These are phyloP conservation scores for Noctua fimbriata DNA, from an alignment of 2,888 invertebrate species.

Conservation along the genomic window DNA sequence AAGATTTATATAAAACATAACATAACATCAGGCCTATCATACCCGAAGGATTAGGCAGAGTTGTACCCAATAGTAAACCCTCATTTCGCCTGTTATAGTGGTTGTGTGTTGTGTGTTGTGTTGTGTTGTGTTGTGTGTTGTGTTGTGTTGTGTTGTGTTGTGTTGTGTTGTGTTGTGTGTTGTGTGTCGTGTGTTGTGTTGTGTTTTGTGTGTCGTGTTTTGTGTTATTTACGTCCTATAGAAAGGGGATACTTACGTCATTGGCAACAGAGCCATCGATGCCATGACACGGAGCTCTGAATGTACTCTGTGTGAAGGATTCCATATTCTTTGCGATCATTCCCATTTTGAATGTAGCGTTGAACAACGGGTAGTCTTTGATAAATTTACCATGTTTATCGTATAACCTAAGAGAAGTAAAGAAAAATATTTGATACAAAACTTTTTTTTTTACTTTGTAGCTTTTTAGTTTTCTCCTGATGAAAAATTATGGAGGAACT, in stretches of 20 bases:
- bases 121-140: no score
- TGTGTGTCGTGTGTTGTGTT: no score
- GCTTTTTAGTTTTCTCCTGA: no score
- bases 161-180: background rate
- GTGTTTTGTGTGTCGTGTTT: background rate
- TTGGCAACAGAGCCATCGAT: conserved; percentile 69
- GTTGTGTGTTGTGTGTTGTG: no score
- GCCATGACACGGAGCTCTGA: conserved; percentile 69
- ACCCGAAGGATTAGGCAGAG: background rate
- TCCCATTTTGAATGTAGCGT: conserved; percentile 72
- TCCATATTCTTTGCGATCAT: conserved; percentile 65
- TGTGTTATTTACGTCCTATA: background rate
- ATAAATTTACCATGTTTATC: conserved; percentile 69
- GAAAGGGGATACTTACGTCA: conserved; percentile 59
- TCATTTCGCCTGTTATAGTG: no score
- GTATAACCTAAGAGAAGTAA: conserved; percentile 67
- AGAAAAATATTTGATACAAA: no score
- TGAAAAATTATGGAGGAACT: no score
- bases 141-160: background rate
- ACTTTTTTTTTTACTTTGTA: background rate
- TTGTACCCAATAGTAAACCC: no score
- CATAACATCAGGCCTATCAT: background rate
- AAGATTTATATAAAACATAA: no score
- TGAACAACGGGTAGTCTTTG: conserved; percentile 68
- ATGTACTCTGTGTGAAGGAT: conserved; percentile 70